Conservation (phyloP, 2,888 invertebrate species). For the Andrena haemorrhoa region DNA sequence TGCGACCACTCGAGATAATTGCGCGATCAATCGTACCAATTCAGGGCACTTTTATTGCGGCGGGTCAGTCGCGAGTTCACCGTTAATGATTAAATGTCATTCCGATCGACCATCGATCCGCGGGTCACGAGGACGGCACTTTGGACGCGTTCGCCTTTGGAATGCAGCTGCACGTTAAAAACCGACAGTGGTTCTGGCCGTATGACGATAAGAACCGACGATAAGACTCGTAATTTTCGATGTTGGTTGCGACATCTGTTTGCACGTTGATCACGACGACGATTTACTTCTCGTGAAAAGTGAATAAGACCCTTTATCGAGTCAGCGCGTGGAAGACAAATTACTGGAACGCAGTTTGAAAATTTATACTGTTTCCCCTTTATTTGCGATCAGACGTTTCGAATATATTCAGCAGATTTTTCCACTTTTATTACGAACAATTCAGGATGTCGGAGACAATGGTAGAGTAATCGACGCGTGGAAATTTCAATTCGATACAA, state of each 20-base stretch:
- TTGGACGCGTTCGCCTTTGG: slow-evolving; percentile 39
- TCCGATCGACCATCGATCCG: slow-evolving; percentile 55
- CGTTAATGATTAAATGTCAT: slow-evolving; percentile 62
- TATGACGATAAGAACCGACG: slow-evolving; percentile 33
- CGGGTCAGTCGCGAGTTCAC: slow-evolving; percentile 46
- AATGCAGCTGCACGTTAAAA: slow-evolving; percentile 33
- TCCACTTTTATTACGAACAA: slow-evolving; percentile 39
- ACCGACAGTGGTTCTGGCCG: neutral
- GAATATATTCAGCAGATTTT: slow-evolving; percentile 44
- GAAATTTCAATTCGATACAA: slow-evolving; percentile 13
- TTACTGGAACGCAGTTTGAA: slow-evolving; percentile 42
- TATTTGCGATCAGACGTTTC: slow-evolving; percentile 52
- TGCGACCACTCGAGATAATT: slow-evolving; percentile 12
- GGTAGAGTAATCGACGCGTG: slow-evolving; percentile 22
- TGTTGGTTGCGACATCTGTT: neutral
- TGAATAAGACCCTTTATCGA: neutral
- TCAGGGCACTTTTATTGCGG: slow-evolving; percentile 52
- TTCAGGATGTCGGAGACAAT: slow-evolving; percentile 39
- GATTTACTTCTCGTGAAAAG: neutral
- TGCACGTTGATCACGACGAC: neutral
- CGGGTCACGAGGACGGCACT: slow-evolving; percentile 56
- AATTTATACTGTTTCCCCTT: slow-evolving; percentile 58
- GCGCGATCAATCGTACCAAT: slow-evolving; percentile 42
- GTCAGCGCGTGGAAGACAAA: slow-evolving; percentile 24
- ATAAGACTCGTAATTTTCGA: slow-evolving; percentile 2